Base-by-base conservation (phyloP, 2,113 vertebrate species). In the Coryphaenoides rupestris region DNA sequence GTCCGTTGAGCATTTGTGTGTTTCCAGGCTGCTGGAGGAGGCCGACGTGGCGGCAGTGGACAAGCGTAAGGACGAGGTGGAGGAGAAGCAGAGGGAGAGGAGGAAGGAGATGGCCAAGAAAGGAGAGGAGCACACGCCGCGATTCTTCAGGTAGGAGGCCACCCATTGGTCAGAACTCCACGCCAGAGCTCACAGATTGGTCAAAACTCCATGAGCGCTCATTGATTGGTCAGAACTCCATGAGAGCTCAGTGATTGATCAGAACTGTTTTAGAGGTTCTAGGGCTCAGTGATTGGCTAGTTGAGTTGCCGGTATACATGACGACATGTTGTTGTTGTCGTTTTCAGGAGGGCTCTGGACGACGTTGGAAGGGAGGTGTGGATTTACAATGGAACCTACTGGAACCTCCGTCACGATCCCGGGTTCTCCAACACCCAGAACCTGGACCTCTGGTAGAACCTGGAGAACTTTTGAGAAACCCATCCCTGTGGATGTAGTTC, bases 381-480 rank as follows among this genome's bases (percentile, higher is more conserved):
- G 95, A 72, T 94, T 17, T 91, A 77, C 58, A 96, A 95, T 55
- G 86, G 87, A n/a, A 92, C 88, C 0, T 98, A 98, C 86, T 96
- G 94, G 94, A 89, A 90, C 67, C 76, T 94, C 67, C 90, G 95
- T 55, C 79, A 90, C 0, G 87, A 93, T 2, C 95, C 95, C 0
- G 94, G 94, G 64, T 96, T 95, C 0, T 68, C 90, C 55, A 86
- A 88, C 58, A 88, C 91, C 1, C 87, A 94, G 2, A 93, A 93
- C 10, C 90, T 95, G 0, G 90, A 94, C 70, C 86, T 98, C 70
- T 98, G 94, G 95, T 96, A 93, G 58, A 76, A 49, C n/a, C 1
- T n/a, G 7, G 17, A 65, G 3, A 21, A 26, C 50, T 13, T 9
- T 19, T 13, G 19, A 28, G 16, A 59, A 15, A 47, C 55, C n/a